Evolutionary conservation across 2,797 vertebrate genomes (phyloP).

Genomic region (Enteromius unitaeniatus): DNA sequence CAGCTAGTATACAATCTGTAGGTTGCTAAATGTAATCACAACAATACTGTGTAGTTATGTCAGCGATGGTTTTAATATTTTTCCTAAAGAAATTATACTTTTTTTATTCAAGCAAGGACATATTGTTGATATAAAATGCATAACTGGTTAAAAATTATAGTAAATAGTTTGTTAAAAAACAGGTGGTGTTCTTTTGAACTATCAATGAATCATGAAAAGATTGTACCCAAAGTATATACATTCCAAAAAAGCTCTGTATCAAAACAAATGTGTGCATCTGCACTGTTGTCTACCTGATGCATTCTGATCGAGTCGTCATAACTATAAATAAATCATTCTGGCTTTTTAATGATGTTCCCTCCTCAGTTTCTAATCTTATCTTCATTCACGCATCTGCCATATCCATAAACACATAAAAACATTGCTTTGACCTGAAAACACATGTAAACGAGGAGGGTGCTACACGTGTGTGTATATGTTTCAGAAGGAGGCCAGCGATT

Average conservation of each 20-base stretch:
- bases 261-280: not conserved
- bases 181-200: not conserved
- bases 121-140: not conserved
- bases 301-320: not conserved
- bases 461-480: not conserved
- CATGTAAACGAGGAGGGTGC: not conserved
- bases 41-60: not conserved
- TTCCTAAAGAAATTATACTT: not conserved
- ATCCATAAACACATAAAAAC: not conserved
- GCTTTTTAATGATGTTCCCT: not conserved
- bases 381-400: not conserved
- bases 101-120: not conserved
- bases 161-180: not conserved
- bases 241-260: not conserved
- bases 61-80: not conserved
- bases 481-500: conserved; percentile 32
- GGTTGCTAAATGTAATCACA: not conserved
- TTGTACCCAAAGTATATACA: not conserved
- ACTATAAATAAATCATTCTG: not conserved
- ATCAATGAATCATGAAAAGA: not conserved
- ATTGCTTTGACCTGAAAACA: not conserved
- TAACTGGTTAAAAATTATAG: not conserved
- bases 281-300: not conserved
- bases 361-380: not conserved
- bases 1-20: not conserved